Evolutionary conservation across 2,113 vertebrate species (phyloP), one percentile per base, ranked within the genome.

Genomic region (Isurus oxyrinchus): DNA sequence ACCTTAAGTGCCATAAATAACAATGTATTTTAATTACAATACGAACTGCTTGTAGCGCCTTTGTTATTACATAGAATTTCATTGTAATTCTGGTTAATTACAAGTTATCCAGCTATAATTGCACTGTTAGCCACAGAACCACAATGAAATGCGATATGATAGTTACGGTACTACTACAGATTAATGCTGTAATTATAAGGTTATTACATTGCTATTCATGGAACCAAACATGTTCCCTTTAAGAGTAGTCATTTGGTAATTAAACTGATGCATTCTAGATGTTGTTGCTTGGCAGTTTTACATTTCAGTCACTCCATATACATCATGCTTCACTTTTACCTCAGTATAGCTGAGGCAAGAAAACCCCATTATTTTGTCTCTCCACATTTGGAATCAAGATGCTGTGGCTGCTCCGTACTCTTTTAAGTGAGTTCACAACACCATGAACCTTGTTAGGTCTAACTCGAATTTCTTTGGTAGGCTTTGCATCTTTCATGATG

Each of bases 21-120:
- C 67, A 72, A 95, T 35, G 40, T 72, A 72, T 95, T 55, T 95
- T 95, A 72, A 95, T 95, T 72, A 95, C 94, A 49, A 95, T 59
- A 61, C 49, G 13, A 69, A 55, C 40, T 95, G 94, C 66, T 19
- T 55, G 94, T 55, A 14, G 49, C 8, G 66, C 67, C 66, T 95
- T 72, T 95, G 94, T 76, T 95, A 95, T 76, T 95, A 76, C 67
- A 95, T 16, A 95, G 94, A 72, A 55, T 25, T 72, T 95, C 66
- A 72, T 31, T 95, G 94, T 95, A 95, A 72, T 95, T 95, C 94
- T 95, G 66, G 94, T 55, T 94, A 95, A 95, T 95, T 95, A 76
- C 94, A 95, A 95, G 88, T 72, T 95, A 72, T 95, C 27, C 44
- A 69, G 25, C 66, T 76, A 19, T 95, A 95, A 95, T 95, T 95